Evolutionary conservation across 1,140 invertebrate species (phyloP).

Genomic region (Penaeus chinensis): DNA sequence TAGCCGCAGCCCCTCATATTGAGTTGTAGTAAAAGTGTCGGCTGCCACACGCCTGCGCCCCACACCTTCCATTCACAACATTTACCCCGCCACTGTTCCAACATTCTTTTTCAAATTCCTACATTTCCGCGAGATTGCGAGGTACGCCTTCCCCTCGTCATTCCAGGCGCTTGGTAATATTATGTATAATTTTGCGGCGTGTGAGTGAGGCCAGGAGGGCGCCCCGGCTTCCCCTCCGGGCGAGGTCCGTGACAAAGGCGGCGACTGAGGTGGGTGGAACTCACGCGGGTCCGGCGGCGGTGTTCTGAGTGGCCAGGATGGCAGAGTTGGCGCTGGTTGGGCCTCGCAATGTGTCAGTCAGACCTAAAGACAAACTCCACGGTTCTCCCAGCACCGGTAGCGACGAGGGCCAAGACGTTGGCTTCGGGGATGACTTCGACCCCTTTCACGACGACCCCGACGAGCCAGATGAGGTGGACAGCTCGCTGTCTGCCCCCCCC

Average conservation of each 20-base stretch:
- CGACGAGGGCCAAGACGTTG: slow-evolving; percentile 80
- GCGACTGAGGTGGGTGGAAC: neutral
- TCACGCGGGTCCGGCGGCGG: neutral
- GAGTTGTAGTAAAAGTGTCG: slow-evolving; percentile 43
- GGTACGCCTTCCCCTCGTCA: neutral
- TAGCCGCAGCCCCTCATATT: slow-evolving; percentile 28
- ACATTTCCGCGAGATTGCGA: neutral
- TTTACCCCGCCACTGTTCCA: no score
- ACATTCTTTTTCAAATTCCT: slow-evolving; percentile 36
- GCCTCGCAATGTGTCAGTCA: slow-evolving; percentile 51
- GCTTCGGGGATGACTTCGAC: slow-evolving; percentile 80
- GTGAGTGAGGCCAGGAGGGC: neutral
- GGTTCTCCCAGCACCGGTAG: slow-evolving; percentile 86
- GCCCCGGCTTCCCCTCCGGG: neutral
- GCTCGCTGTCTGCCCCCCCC: slow-evolving; percentile 63
- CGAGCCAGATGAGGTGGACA: slow-evolving; percentile 81
- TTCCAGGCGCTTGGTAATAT: neutral
- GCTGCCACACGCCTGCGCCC: slow-evolving; percentile 37
- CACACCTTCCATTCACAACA: slow-evolving; percentile 50
- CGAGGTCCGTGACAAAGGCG: neutral
- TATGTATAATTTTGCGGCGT: neutral
- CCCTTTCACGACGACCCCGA: slow-evolving; percentile 76
- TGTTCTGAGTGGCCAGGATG: slow-evolving; percentile 44
- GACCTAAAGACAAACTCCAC: slow-evolving; percentile 71
- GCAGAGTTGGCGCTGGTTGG: slow-evolving; percentile 45